These are phyloP conservation scores for Drosophila tanythrix DNA, from an alignment of 2,888 invertebrate genomes.

Conservation along the genomic window DNA sequence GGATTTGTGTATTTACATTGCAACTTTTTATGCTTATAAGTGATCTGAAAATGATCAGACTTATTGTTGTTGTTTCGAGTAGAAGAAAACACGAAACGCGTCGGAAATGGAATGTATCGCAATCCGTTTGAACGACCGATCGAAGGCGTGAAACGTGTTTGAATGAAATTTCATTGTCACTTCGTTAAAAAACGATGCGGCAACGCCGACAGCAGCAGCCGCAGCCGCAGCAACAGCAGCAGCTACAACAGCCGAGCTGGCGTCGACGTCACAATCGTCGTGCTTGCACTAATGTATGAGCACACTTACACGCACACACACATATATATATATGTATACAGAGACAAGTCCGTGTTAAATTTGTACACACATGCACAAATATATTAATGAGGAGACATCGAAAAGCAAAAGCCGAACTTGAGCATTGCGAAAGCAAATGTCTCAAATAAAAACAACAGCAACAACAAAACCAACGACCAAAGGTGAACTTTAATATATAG, in stretches of 20 bases:
- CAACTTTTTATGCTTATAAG: slow-evolving; percentile 22
- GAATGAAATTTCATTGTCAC: slow-evolving; percentile 77
- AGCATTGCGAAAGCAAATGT: slow-evolving; percentile 69
- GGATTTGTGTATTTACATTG: slow-evolving; percentile 45
- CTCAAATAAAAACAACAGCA: slow-evolving; percentile 54
- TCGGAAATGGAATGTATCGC: slow-evolving; percentile 31
- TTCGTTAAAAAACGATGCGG: slow-evolving; percentile 63
- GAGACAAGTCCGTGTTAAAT: slow-evolving; percentile 25
- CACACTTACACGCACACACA: not conserved
- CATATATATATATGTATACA: not conserved
- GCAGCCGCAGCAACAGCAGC: slow-evolving; percentile 37
- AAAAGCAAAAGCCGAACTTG: slow-evolving; percentile 56
- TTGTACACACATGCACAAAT: slow-evolving; percentile 41
- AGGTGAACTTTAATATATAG: slow-evolving; percentile 46
- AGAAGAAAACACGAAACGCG: slow-evolving; percentile 32
- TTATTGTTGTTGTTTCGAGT: slow-evolving; percentile 39
- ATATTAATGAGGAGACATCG: slow-evolving; percentile 78
- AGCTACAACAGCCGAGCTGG: slow-evolving; percentile 50
- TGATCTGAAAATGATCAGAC: slow-evolving; percentile 38
- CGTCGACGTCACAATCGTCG: slow-evolving; percentile 59
- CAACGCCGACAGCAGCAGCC: slow-evolving; percentile 41
- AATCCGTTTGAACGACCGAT: slow-evolving; percentile 72
- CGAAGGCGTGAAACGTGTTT: slow-evolving; percentile 78
- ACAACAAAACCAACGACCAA: slow-evolving; percentile 23
- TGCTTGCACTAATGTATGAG: slow-evolving; percentile 54